Evolutionary conservation across 2,888 invertebrate species (phyloP), one percentile per base, ranked within the genome.

Genomic region (Minunthozetes semirufus): DNA sequence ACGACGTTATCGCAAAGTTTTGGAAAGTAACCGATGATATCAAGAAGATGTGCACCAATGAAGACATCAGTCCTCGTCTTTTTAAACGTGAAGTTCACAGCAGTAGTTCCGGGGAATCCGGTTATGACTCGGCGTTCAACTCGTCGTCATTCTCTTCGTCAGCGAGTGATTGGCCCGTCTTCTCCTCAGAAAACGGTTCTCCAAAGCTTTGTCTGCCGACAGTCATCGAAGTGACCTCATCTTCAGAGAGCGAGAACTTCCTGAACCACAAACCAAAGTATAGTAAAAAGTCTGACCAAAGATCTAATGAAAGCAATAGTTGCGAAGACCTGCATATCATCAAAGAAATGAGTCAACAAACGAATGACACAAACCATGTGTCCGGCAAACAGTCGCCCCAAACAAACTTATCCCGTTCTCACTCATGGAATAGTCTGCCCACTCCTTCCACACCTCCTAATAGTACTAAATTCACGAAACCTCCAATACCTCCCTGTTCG

Each of bases 1-100:
- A 77, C 38, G 76, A 78, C 53, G 78, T 80, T 19, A 80, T 80
- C 19, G 78, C 78, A 4, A 73, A 78, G n/a, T 78, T 80, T 50
- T 78, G 79, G 75, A 76, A 77, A 19, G 80, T 79, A 0, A 79
- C 80, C 2, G 80, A 78, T 25, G 80, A 79, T 70, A 77, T 80
- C 50, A 75, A 75, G 42, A 75, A 76, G 66, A 78, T 80, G 56
- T 77, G 79, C 46, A 72, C 3, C 19, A 48, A 48, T 29, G 68
- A 66, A 17, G 74, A 68, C 6, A 22, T 29, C 19, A 74, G 74
- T 74, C 70, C 74, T 19, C n/a, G 74, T 9, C 27, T 56, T 22
- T 48, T 29, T 25, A 56, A 25, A 15, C 66, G 74, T 1, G 74
- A 56, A 33, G 46, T 74, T 25, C 74, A 74, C 33, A 68, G 68